Conservation (phyloP, 2,797 vertebrate species). For the Clarias fuscus region DNA sequence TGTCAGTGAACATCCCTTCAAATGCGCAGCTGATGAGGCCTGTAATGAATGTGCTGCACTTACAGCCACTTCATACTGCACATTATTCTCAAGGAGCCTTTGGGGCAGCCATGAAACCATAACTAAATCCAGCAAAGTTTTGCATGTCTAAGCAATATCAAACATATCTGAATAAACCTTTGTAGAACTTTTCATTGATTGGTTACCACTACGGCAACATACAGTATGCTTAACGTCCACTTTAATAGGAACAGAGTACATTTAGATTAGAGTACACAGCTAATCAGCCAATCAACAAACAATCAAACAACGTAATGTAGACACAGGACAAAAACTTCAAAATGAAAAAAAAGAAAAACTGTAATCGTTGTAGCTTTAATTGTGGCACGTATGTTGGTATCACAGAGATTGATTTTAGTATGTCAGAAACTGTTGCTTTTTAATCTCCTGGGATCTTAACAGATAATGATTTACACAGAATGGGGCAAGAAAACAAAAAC, state of each 20-base stretch:
- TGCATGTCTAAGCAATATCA: not conserved
- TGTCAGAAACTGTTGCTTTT: not conserved
- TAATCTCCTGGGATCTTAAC: not conserved
- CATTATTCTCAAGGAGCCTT: conserved; percentile 30
- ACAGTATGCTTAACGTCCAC: not conserved
- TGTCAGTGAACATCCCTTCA: conserved; percentile 39
- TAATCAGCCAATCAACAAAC: not conserved
- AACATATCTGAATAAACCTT: not conserved
- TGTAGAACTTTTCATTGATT: not conserved
- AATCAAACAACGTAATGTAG: not conserved
- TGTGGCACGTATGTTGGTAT: not conserved
- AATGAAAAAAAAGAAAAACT: not conserved
- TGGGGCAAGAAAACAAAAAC: not conserved
- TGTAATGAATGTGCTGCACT: conserved; percentile 31
- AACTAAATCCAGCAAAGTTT: not conserved
- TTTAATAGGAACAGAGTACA: not conserved
- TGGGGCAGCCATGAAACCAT: not conserved
- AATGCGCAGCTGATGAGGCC: conserved; percentile 30
- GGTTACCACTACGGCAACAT: not conserved
- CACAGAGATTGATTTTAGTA: not conserved
- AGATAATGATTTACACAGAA: not conserved
- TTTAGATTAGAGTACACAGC: no score
- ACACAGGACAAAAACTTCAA: not conserved
- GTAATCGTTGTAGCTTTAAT: not conserved
- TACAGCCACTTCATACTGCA: conserved; percentile 7